phyloP scores from a whole-genome alignment of 2,888 invertebrate genomes.

The Scaptomyza caliginosa region DNA sequence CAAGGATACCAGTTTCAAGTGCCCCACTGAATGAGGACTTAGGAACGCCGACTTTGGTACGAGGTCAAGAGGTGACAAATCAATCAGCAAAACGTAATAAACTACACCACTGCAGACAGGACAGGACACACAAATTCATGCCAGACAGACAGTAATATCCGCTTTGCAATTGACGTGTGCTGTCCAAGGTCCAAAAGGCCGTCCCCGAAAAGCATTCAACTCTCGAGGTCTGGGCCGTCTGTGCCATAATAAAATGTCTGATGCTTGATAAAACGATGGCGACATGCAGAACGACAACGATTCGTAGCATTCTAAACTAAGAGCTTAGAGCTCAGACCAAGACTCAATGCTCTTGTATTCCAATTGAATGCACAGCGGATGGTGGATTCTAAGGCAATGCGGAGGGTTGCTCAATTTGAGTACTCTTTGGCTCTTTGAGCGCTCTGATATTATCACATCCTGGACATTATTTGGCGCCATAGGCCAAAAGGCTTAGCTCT shows the following conservation, averaged over 20 bases:
- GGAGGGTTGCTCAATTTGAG: constrained; percentile 34
- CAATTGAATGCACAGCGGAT: constrained; percentile 71
- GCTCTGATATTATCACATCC: constrained; percentile 74
- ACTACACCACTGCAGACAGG: constrained; percentile 34
- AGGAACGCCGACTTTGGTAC: not conserved
- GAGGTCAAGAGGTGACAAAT: constrained; percentile 60
- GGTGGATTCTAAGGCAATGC: constrained; percentile 9
- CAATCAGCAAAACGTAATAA: constrained; percentile 73
- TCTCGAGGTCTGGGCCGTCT: constrained; percentile 8
- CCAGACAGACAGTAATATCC: constrained; percentile 76
- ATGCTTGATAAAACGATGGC: constrained; percentile 64
- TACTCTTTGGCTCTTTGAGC: constrained; percentile 40
- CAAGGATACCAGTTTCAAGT: not conserved
- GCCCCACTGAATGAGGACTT: not conserved
- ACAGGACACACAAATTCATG: constrained; percentile 46
- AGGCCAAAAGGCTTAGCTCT: constrained; percentile 72
- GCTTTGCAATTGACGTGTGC: constrained; percentile 59
- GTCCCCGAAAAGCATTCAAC: constrained; percentile 5
- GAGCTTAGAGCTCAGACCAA: constrained; percentile 41
- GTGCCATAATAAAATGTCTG: constrained; percentile 68
- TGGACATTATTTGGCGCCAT: constrained; percentile 76
- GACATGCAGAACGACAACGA: constrained; percentile 33
- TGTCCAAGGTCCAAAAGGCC: constrained; percentile 17
- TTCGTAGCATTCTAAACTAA: constrained; percentile 32
- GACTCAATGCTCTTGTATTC: constrained; percentile 59